Conservation (phyloP, 1,140 invertebrate species). For the Drosophila eugracilis region DNA sequence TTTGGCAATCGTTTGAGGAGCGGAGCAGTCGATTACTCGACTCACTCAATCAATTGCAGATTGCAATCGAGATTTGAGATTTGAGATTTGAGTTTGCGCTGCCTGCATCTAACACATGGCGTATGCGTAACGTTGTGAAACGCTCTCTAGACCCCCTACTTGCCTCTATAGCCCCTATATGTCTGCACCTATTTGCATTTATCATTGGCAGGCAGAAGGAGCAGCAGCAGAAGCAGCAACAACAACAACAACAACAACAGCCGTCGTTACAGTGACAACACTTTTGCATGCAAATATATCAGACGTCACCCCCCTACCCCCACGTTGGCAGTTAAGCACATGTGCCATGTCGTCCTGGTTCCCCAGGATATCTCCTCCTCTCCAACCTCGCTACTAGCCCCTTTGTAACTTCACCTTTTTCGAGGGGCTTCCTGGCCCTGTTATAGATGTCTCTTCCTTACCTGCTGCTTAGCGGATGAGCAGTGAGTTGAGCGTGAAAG, state of each 20-base stretch:
- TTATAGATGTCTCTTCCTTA: slow-evolving; percentile 16
- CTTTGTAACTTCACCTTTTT: not conserved
- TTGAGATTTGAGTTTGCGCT: not conserved
- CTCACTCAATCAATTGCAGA: slow-evolving; percentile 32
- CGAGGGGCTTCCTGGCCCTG: slow-evolving; percentile 10
- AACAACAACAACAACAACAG: slow-evolving; percentile 3
- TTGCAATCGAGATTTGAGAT: slow-evolving; percentile 25
- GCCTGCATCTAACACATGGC: slow-evolving; percentile 15
- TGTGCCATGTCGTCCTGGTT: slow-evolving; percentile 50
- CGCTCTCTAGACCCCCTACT: no score
- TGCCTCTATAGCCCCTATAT: slow-evolving; percentile 5
- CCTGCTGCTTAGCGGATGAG: slow-evolving; percentile 10
- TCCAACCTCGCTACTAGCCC: not conserved
- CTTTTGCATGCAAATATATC: slow-evolving; percentile 70
- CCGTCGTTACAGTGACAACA: slow-evolving; percentile 45
- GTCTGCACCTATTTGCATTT: slow-evolving; percentile 54
- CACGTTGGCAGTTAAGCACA: slow-evolving; percentile 65
- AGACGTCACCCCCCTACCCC: slow-evolving; percentile 39
- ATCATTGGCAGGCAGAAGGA: slow-evolving; percentile 57
- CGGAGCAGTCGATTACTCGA: slow-evolving; percentile 15
- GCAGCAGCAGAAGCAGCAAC: not conserved
- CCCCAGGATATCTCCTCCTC: not conserved
- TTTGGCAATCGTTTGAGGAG: slow-evolving; percentile 41
- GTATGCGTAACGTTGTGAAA: slow-evolving; percentile 27
- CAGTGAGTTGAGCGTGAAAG: slow-evolving; percentile 4